phyloP scores from a whole-genome alignment of 1,140 invertebrate genomes.

The Caligus rogercresseyi region DNA sequence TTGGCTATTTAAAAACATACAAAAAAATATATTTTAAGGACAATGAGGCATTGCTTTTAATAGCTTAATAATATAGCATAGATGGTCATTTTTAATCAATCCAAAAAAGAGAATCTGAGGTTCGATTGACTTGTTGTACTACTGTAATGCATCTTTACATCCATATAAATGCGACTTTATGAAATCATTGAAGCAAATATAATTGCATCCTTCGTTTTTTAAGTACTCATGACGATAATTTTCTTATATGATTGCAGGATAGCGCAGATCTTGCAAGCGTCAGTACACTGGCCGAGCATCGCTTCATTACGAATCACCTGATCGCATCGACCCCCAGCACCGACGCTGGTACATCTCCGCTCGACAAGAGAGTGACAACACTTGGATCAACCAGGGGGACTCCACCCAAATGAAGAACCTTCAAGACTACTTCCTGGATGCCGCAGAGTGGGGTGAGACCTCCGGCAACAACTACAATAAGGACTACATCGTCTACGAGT shows the following conservation, averaged over 20 bases:
- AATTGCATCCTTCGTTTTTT: too few species aligned
- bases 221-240: too few species aligned
- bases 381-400: constrained; percentile 69
- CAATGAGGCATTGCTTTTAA: too few species aligned
- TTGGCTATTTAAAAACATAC: too few species aligned
- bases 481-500: constrained; percentile 39
- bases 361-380: constrained; percentile 47
- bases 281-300: constrained; percentile 63
- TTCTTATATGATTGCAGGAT: constrained; percentile 20
- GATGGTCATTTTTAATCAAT: too few species aligned
- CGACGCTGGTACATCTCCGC: constrained; percentile 67
- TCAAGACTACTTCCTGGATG: constrained; percentile 59
- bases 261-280: constrained; percentile 60
- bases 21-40: too few species aligned
- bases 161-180: too few species aligned
- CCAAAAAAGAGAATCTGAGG: too few species aligned
- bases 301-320: constrained; percentile 57
- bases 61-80: too few species aligned
- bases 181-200: too few species aligned
- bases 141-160: too few species aligned
- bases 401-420: constrained; percentile 50
- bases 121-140: too few species aligned
- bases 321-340: constrained; percentile 61
- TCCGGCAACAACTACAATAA: constrained; percentile 24
- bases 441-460: constrained; percentile 28